Evolutionary conservation across 2,797 vertebrate genomes (phyloP).

Genomic region (Setipinna tenuifilis): DNA sequence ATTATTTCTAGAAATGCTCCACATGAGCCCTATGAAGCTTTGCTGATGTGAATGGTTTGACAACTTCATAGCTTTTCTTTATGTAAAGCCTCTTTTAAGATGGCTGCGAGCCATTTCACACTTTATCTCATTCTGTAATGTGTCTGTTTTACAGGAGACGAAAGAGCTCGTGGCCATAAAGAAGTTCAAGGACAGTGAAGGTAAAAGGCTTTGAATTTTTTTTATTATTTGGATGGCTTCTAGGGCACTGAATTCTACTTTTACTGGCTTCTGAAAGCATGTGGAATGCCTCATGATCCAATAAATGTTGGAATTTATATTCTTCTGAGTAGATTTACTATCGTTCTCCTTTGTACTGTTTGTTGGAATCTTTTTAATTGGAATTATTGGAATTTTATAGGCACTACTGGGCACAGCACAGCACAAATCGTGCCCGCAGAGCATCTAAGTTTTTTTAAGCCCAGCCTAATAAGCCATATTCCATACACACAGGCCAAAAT

Average conservation of each 20-base stretch:
- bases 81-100: background rate
- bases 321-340: background rate
- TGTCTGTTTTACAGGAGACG: slow-evolving; percentile 86
- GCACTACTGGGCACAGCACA: background rate
- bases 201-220: slow-evolving; percentile 68
- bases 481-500: background rate
- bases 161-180: slow-evolving; percentile 99
- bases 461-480: background rate
- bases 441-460: background rate
- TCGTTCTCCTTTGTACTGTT: background rate
- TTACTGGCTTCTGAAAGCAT: background rate
- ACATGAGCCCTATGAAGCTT: background rate
- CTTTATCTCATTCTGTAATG: slow-evolving; percentile 36
- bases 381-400: background rate
- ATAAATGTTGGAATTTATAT: background rate
- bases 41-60: background rate
- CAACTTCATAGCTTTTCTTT: background rate
- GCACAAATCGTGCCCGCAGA: background rate
- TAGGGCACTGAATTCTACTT: no score
- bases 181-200: slow-evolving; percentile 99
- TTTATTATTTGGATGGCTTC: background rate
- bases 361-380: background rate
- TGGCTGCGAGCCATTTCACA: slow-evolving; percentile 7
- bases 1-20: background rate
- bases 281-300: background rate